Evolutionary conservation across 2,888 invertebrate species (phyloP).

Genomic region (Brachylomia viminalis): DNA sequence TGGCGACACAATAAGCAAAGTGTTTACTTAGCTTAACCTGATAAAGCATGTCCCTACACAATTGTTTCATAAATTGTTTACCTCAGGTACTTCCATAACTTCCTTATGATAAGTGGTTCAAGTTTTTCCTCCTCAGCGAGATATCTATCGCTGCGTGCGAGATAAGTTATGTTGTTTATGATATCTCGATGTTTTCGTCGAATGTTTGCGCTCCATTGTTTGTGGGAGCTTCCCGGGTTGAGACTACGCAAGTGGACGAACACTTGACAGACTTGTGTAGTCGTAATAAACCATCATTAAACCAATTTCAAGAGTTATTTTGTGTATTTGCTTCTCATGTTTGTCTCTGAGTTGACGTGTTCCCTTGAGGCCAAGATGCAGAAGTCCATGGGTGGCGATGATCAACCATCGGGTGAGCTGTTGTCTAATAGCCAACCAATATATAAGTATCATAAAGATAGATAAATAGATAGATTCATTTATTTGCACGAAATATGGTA

Average conservation of each 20-base stretch:
- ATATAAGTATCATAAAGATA: no score
- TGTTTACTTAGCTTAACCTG: no score
- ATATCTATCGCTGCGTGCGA: slow-evolving; percentile 19
- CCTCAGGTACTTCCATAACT: slow-evolving; percentile 19
- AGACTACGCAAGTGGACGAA: background rate
- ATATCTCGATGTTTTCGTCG: slow-evolving; percentile 33
- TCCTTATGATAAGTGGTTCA: slow-evolving; percentile 29
- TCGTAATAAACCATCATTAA: background rate
- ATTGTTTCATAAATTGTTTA: slow-evolving; percentile 19
- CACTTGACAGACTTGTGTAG: slow-evolving; percentile 1
- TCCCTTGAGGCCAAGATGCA: background rate
- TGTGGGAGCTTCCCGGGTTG: background rate
- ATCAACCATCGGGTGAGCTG: background rate
- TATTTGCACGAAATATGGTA: no score
- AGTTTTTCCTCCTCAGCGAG: slow-evolving; percentile 36
- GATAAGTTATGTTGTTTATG: slow-evolving; percentile 42
- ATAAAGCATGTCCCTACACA: background rate
- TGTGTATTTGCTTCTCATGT: background rate
- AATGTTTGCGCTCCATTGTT: slow-evolving; percentile 25
- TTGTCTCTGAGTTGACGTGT: background rate
- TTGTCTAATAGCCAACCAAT: background rate
- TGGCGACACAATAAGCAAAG: background rate
- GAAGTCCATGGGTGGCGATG: background rate
- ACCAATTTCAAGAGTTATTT: background rate
- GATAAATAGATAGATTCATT: no score